Percentiles rank a stretch among this genome's conserved stretches.
These are phyloP conservation scores for Drosophila santomea DNA, from an alignment of 1,140 invertebrate species.

Conservation along the genomic window DNA sequence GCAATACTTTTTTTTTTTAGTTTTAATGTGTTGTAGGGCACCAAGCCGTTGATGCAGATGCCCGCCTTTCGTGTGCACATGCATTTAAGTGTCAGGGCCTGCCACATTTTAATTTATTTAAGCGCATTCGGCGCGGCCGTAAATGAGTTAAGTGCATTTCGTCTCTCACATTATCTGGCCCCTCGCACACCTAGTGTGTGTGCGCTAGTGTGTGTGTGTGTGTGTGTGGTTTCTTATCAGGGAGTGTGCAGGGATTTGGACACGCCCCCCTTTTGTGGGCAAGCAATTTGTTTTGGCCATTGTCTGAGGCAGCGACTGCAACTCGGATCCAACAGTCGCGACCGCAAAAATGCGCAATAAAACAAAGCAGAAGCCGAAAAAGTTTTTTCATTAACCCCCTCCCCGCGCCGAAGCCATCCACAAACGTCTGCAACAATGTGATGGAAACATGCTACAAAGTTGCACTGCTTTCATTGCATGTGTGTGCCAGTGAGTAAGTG, in stretches of 20 bases:
- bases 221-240: constrained; percentile 36
- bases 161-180: constrained; percentile 36
- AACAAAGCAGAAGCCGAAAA: constrained; percentile 39
- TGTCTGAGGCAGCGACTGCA: constrained; percentile 36
- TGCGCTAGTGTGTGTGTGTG: no score
- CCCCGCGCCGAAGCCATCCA: not conserved
- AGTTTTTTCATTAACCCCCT: constrained; percentile 54
- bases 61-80: constrained; percentile 27
- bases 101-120: constrained; percentile 81
- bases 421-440: constrained; percentile 54
- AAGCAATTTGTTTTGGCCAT: constrained; percentile 56
- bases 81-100: constrained; percentile 70
- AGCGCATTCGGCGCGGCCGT: constrained; percentile 57
- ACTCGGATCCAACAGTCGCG: constrained; percentile 27
- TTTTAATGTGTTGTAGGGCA: not conserved
- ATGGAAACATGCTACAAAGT: constrained; percentile 54
- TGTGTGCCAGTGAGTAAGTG: constrained; percentile 1
- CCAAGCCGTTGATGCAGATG: not conserved
- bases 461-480: constrained; percentile 49
- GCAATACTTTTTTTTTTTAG: not conserved
- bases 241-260: constrained; percentile 23
- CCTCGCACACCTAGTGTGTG: constrained; percentile 21
- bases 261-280: constrained; percentile 13
- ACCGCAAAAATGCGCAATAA: constrained; percentile 49
- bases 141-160: constrained; percentile 77